phyloP scores from a whole-genome alignment of 1,140 invertebrate species.

The Lordiphosa clarofinis region DNA sequence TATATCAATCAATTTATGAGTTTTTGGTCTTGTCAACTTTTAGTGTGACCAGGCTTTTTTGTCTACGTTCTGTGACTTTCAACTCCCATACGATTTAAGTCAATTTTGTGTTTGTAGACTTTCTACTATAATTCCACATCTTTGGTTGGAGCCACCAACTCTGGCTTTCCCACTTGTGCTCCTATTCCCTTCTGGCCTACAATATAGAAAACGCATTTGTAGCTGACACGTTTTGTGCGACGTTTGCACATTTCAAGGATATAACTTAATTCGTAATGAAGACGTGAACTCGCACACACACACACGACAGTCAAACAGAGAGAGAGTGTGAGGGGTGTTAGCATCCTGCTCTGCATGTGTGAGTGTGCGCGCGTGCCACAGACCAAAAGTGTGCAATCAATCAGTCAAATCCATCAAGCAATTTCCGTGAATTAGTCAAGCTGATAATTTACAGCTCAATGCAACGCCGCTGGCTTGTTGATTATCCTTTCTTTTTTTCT shows the following conservation, averaged over 20 bases:
- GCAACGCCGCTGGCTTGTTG: not conserved
- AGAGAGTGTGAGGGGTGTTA: not conserved
- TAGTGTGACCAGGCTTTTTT: no score
- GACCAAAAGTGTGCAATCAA: conserved; percentile 64
- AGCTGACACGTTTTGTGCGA: conserved; percentile 54
- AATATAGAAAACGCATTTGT: conserved; percentile 16
- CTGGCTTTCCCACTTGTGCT: conserved; percentile 14
- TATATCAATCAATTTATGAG: no score
- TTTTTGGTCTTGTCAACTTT: no score
- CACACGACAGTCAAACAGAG: not conserved
- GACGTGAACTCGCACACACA: conserved; percentile 45
- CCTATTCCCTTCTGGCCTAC: conserved; percentile 5
- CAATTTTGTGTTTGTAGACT: no score
- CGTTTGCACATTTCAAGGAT: conserved; percentile 75
- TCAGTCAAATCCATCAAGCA: conserved; percentile 70
- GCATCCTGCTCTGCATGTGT: conserved; percentile 12
- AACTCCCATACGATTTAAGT: no score
- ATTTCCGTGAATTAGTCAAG: conserved; percentile 66
- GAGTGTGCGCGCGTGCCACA: conserved; percentile 7
- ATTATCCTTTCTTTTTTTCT: not conserved
- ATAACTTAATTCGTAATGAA: conserved; percentile 75
- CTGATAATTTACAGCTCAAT: conserved; percentile 49
- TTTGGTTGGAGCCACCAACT: not conserved
- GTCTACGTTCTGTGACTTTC: no score
- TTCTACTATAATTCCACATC: no score